Conservation (phyloP, 2,113 vertebrate genomes). For the Cheirogaleus medius region DNA sequence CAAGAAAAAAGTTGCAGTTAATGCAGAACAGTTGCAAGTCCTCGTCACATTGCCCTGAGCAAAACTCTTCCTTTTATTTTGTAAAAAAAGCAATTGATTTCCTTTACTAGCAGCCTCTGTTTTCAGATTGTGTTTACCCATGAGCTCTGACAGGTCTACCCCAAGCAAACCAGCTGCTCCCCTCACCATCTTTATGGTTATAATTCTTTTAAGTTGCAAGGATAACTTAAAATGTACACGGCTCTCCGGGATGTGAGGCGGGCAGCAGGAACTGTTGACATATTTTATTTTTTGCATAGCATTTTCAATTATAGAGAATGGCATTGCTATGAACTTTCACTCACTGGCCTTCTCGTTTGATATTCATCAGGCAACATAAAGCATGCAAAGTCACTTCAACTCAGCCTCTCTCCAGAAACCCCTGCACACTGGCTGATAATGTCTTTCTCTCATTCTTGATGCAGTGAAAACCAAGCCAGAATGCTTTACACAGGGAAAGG, state of each 20-base stretch:
- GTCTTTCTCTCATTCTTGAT: background rate
- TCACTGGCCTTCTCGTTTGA: background rate
- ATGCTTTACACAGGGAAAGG: background rate
- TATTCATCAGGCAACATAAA: background rate
- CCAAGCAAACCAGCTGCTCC: constrained; percentile 68
- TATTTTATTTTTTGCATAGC: constrained; percentile 62
- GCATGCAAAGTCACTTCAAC: constrained; percentile 3
- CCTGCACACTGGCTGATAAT: background rate
- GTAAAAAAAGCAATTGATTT: constrained; percentile 75
- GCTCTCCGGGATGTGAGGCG: constrained; percentile 29
- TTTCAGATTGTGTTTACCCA: constrained; percentile 76
- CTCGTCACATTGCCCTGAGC: constrained; percentile 82
- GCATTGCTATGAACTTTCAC: constrained; percentile 1
- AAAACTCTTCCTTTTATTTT: constrained; percentile 81
- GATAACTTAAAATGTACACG: background rate
- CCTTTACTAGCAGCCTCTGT: constrained; percentile 54
- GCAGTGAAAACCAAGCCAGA: background rate
- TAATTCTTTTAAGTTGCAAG: constrained; percentile 49
- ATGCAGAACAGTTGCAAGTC: constrained; percentile 82
- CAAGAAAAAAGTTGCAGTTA: constrained; percentile 81
- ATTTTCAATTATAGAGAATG: constrained; percentile 58
- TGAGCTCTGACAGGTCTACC: constrained; percentile 77
- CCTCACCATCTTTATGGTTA: constrained; percentile 45
- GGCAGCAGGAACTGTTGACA: constrained; percentile 18
- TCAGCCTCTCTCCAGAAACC: background rate